phyloP scores from a whole-genome alignment of 2,888 invertebrate species.

The Platycheirus rosarum region DNA sequence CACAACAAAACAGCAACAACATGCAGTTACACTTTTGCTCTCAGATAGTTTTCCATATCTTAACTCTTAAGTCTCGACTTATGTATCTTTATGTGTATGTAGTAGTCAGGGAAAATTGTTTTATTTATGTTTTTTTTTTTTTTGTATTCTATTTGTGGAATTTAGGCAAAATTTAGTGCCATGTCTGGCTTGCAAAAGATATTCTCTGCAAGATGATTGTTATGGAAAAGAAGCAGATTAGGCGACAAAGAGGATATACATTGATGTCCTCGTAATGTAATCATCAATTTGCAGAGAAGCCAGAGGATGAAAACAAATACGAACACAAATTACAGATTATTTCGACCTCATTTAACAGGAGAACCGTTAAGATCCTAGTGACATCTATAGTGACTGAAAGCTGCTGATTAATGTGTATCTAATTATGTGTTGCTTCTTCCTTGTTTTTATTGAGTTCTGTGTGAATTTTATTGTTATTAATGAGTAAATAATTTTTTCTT shows the following conservation, averaged over 20 bases:
- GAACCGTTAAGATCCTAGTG: conserved; percentile 22
- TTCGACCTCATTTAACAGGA: conserved; percentile 57
- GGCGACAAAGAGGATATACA: conserved; percentile 12
- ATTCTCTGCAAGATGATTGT: background rate
- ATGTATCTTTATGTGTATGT: no score
- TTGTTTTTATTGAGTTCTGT: background rate
- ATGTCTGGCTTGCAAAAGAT: conserved; percentile 3
- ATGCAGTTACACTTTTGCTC: conserved; percentile 9
- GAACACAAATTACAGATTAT: conserved; percentile 41
- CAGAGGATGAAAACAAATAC: conserved; percentile 1
- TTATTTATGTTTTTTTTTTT: background rate
- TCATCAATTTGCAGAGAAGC: conserved; percentile 30
- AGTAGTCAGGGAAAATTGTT: background rate
- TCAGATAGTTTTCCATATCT: conserved; percentile 15
- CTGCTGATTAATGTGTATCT: conserved; percentile 42
- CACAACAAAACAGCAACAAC: conserved; percentile 34
- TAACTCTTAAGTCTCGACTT: conserved; percentile 9
- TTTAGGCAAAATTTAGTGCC: conserved; percentile 22
- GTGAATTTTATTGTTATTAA: background rate
- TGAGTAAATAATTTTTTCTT: conserved; percentile 14
- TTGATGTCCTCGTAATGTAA: conserved; percentile 38
- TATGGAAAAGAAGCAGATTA: conserved; percentile 21
- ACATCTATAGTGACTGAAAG: conserved; percentile 10
- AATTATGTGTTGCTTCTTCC: conserved; percentile 6
- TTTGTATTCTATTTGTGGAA: conserved; percentile 14